A percentile compares a stretch with the other conserved stretches of the same genome.
phyloP scores from a whole-genome alignment of 2,113 vertebrate species.

The Piaya cayana region DNA sequence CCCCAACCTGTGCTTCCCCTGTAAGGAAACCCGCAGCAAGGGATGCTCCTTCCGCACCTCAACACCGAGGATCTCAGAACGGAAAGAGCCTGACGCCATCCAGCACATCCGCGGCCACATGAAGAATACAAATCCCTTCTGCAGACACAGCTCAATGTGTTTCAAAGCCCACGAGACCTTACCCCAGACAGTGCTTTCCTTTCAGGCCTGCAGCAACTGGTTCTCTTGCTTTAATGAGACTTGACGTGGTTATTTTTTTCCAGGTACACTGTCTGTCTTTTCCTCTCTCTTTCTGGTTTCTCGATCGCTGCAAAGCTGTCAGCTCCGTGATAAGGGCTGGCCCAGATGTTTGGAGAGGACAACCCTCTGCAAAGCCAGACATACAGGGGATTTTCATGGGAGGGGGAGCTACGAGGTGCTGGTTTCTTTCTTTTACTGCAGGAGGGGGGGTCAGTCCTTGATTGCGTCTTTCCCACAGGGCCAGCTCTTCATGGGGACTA shows the following conservation, averaged over 20 bases:
- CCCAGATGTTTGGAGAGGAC: background rate
- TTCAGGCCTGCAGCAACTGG: background rate
- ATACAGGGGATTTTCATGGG: background rate
- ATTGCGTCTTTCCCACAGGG: background rate
- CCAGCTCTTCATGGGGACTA: background rate
- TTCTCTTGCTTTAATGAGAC: background rate
- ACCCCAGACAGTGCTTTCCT: background rate
- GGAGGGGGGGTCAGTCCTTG: background rate
- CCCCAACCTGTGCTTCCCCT: rapidly evolving
- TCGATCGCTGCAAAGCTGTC: background rate
- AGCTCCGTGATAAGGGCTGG: background rate
- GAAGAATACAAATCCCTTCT: background rate
- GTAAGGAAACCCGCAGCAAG: rapidly evolving
- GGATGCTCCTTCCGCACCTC: background rate
- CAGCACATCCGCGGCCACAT: background rate
- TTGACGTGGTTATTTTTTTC: background rate
- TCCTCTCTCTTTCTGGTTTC: background rate
- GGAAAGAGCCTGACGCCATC: background rate
- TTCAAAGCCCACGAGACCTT: background rate
- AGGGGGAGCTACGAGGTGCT: rapidly evolving
- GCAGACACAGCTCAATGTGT: rapidly evolving
- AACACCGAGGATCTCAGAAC: rapidly evolving
- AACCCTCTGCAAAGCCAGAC: background rate
- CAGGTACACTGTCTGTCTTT: constrained; percentile 1
- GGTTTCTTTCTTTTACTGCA: background rate